Percentiles rank a stretch among this genome's conserved stretches.
These are phyloP conservation scores for Therioaphis trifolii DNA, from an alignment of 2,888 invertebrate species.

Conservation along the genomic window DNA sequence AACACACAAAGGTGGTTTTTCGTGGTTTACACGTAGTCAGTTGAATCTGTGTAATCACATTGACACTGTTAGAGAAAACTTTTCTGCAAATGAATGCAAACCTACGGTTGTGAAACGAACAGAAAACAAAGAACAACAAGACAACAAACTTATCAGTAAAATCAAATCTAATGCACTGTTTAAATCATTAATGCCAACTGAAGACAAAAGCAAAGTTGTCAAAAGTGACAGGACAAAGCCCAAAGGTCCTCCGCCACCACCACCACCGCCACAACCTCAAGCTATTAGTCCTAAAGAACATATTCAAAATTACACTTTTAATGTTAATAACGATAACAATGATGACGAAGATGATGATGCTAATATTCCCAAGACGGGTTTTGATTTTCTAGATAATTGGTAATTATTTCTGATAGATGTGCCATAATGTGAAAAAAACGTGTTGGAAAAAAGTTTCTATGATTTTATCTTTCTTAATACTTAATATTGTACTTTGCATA, in stretches of 20 bases:
- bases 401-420: conserved; percentile 67
- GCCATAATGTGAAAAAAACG: not conserved
- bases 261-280: conserved; percentile 64
- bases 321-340: conserved; percentile 42
- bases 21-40: conserved; percentile 86
- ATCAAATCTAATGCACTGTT: conserved; percentile 65
- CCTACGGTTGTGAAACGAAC: conserved; percentile 48
- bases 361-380: conserved; percentile 72
- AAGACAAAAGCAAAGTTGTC: conserved; percentile 62
- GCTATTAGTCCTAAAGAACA: not conserved
- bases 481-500: too few species aligned
- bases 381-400: conserved; percentile 73
- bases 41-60: conserved; percentile 73
- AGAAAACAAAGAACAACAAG: conserved; percentile 54
- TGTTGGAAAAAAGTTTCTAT: conserved; percentile 6
- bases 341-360: conserved; percentile 63
- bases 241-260: conserved; percentile 68
- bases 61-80: conserved; percentile 48
- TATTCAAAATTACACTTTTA: not conserved
- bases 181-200: conserved; percentile 64
- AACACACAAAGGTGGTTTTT: conserved; percentile 66
- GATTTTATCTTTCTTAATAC: too few species aligned
- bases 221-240: conserved; percentile 66
- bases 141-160: conserved; percentile 65
- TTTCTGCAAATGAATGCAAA: conserved; percentile 50